Evolutionary conservation across 2,797 vertebrate genomes (phyloP).

Genomic region (Takifugu ocellatus): DNA sequence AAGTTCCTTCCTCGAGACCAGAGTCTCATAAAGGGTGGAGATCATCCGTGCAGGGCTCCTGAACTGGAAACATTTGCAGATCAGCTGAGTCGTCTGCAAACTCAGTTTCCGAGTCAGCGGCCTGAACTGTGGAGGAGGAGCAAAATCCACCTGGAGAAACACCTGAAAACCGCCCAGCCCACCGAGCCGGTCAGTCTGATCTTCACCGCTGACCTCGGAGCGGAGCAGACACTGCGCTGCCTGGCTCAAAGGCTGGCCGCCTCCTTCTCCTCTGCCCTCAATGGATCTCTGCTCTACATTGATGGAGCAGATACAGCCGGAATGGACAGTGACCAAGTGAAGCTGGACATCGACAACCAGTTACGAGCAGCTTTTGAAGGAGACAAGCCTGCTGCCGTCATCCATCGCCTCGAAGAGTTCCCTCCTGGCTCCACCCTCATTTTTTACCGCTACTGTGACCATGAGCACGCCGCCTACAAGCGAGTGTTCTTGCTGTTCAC

Average conservation of each 20-base stretch:
- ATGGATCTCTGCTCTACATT: constrained; percentile 70
- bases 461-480: constrained; percentile 87
- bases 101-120: constrained; percentile 79
- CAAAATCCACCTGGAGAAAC: constrained; percentile 79
- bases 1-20: constrained; percentile 15
- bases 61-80: constrained; percentile 65
- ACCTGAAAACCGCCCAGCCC: constrained; percentile 76
- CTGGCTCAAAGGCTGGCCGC: constrained; percentile 76
- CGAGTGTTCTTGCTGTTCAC: constrained; percentile 85
- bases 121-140: constrained; percentile 80
- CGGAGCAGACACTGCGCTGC: constrained; percentile 80
- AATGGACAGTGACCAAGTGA: constrained; percentile 78
- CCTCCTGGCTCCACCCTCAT: constrained; percentile 88
- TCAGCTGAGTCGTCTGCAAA: constrained; percentile 69
- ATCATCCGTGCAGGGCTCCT: constrained; percentile 18
- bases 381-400: constrained; percentile 75
- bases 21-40: neutral
- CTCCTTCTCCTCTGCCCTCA: constrained; percentile 74
- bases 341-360: constrained; percentile 79
- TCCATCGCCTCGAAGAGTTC: constrained; percentile 86
- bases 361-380: constrained; percentile 78
- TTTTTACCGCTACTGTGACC: constrained; percentile 96
- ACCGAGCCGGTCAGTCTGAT: constrained; percentile 85
- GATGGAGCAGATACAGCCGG: constrained; percentile 65
- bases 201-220: constrained; percentile 76